Evolutionary conservation across 2,888 invertebrate genomes (phyloP).

Genomic region (Drosophila mimetica): DNA sequence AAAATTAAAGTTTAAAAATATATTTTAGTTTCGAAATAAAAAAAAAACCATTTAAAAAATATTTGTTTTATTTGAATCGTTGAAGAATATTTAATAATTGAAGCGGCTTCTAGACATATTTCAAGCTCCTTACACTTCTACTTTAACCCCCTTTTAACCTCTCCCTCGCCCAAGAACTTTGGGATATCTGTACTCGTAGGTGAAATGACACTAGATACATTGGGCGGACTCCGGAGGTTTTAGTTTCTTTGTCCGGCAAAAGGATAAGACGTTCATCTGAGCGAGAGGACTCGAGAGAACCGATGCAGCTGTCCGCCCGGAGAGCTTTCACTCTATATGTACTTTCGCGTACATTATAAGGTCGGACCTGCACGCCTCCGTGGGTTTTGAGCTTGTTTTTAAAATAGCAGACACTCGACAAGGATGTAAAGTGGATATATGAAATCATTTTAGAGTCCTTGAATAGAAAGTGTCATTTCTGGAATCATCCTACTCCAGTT

Average conservation of each 20-base stretch:
- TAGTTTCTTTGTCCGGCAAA: slow-evolving; percentile 39
- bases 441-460: neutral
- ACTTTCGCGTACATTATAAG: slow-evolving; percentile 27
- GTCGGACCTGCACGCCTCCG: slow-evolving; percentile 26
- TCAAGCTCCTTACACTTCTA: neutral
- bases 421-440: neutral
- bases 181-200: slow-evolving; percentile 31
- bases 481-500: neutral
- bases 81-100: too few relatives aligned
- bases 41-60: too few relatives aligned
- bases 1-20: too few relatives aligned
- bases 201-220: slow-evolving; percentile 40
- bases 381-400: slow-evolving; percentile 23
- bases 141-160: neutral
- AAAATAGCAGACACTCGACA: slow-evolving; percentile 13
- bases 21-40: too few relatives aligned
- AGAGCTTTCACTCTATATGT: slow-evolving; percentile 40
- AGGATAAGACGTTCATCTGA: slow-evolving; percentile 39
- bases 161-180: neutral
- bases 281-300: slow-evolving; percentile 23
- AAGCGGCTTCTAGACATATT: neutral
- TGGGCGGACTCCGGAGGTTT: slow-evolving; percentile 26
- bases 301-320: slow-evolving; percentile 33
- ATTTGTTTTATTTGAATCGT: too few relatives aligned
- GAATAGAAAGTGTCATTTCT: neutral